phyloP scores from a whole-genome alignment of 2,888 invertebrate species.

The Globia sparganii region DNA sequence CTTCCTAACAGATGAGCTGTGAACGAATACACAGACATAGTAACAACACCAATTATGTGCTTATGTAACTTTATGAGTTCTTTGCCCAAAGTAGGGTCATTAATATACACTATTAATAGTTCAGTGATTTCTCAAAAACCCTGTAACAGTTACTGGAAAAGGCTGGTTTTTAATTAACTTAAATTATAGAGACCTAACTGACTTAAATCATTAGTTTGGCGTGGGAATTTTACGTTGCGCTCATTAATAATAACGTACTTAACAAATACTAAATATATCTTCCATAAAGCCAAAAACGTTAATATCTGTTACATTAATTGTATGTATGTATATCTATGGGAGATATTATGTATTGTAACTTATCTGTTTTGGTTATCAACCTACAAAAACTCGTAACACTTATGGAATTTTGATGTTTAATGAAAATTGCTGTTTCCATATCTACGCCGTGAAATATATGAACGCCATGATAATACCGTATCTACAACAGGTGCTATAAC shows the following conservation, averaged over 20 bases:
- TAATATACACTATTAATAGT: constrained; percentile 32
- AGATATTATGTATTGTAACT: too few species aligned
- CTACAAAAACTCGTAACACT: neutral
- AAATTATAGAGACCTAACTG: constrained; percentile 29
- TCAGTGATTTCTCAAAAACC: constrained; percentile 18
- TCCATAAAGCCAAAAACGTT: neutral
- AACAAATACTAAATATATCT: too few species aligned
- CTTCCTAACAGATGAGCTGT: neutral
- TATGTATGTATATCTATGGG: too few species aligned
- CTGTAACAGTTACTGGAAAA: constrained; percentile 19
- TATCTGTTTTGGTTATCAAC: neutral
- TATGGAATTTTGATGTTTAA: neutral
- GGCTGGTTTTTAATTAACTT: constrained; percentile 23
- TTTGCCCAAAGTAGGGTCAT: constrained; percentile 37
- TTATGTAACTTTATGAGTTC: constrained; percentile 56
- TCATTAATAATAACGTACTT: neutral
- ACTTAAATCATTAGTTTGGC: constrained; percentile 1
- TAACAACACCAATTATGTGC: constrained; percentile 39
- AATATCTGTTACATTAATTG: too few species aligned
- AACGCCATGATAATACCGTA: neutral
- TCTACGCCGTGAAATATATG: neutral
- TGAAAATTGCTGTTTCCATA: constrained; percentile 4
- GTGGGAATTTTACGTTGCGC: constrained; percentile 20
- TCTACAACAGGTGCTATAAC: neutral
- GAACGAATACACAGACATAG: constrained; percentile 11